Evolutionary conservation across 53 echinoderm and acorn worm species (phyloP).

Genomic region (Luidia sarsii): DNA sequence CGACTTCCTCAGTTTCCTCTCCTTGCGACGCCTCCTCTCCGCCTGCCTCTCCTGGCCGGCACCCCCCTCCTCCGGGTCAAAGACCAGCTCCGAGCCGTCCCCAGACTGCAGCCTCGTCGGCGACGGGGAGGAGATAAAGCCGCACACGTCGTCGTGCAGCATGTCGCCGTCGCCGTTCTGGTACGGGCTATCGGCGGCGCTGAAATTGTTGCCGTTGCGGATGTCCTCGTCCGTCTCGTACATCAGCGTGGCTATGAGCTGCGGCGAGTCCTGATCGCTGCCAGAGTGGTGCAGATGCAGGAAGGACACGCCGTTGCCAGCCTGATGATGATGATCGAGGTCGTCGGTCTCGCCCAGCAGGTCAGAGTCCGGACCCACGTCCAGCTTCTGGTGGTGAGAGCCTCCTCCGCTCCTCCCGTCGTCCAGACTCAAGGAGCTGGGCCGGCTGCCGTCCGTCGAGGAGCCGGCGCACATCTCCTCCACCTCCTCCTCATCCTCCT

Average conservation of each 20-base stretch:
- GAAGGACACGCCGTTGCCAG: constrained; percentile 29
- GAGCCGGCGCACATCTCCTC: constrained; percentile 48
- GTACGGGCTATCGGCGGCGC: constrained; percentile 25
- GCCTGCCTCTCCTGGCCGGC: constrained; percentile 25
- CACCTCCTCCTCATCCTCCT: no score
- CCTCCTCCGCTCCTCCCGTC: constrained; percentile 11
- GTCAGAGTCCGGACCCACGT: background rate
- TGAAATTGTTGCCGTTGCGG: constrained; percentile 44
- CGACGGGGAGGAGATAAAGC: background rate
- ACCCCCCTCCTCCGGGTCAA: background rate
- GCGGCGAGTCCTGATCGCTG: constrained; percentile 69
- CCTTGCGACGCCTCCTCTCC: constrained; percentile 43
- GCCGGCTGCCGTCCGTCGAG: constrained; percentile 34
- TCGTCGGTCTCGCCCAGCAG: background rate
- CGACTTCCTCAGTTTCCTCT: constrained; percentile 50
- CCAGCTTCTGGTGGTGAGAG: background rate
- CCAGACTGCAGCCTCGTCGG: background rate
- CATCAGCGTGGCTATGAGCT: constrained; percentile 77
- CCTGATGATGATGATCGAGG: constrained; percentile 2
- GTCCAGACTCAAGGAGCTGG: constrained; percentile 34
- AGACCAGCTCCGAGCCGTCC: background rate
- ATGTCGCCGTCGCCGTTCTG: constrained; percentile 18
- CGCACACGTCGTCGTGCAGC: background rate
- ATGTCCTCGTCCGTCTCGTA: constrained; percentile 65
- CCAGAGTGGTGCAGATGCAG: constrained; percentile 36